Evolutionary conservation across 2,797 vertebrate species (phyloP).

Genomic region (Enteromius argenteus): DNA sequence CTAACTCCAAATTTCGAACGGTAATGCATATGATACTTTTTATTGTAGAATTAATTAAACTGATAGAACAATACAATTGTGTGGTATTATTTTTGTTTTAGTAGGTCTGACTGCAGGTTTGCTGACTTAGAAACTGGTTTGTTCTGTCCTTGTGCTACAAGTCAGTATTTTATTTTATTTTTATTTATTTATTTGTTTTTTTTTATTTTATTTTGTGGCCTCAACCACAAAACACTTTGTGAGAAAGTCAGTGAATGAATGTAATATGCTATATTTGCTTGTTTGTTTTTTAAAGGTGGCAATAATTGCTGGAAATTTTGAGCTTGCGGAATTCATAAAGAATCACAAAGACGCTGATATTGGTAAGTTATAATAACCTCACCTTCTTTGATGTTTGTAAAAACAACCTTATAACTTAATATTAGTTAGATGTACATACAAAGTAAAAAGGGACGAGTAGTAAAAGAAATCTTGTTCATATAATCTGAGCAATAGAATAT

Average conservation of each 20-base stretch:
- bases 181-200: background rate
- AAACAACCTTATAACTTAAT: background rate
- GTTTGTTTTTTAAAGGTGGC: conserved; percentile 79
- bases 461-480: background rate
- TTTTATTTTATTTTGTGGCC: background rate
- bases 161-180: background rate
- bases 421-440: background rate
- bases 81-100: conserved; percentile 5
- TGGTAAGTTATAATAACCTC: conserved; percentile 74
- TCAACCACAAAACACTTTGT: background rate
- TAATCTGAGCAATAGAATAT: background rate
- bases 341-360: conserved; percentile 85
- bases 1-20: background rate
- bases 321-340: conserved; percentile 88
- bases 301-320: conserved; percentile 89
- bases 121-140: conserved; percentile 36
- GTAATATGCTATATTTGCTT: conserved; percentile 13
- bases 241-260: background rate
- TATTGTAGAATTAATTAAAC: background rate
- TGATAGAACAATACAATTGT: background rate
- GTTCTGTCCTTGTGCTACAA: background rate
- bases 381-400: background rate
- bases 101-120: background rate
- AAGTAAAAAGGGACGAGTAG: background rate
- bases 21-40: background rate